Evolutionary conservation across 1,140 invertebrate genomes (phyloP).

Genomic region (Brachionus paranguensis): DNA sequence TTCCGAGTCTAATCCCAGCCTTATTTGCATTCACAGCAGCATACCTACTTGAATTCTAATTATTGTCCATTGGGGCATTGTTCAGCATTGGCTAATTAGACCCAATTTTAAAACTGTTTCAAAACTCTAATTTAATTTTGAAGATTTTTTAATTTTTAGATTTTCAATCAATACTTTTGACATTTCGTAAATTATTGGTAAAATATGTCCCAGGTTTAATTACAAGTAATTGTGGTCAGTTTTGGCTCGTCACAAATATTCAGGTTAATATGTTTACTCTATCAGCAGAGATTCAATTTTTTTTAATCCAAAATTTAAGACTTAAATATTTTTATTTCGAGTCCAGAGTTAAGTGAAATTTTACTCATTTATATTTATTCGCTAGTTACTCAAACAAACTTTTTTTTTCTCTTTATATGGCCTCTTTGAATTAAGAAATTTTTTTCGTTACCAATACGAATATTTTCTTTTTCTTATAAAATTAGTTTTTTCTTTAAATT

Average conservation of each 20-base stretch:
- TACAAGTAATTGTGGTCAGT: constrained; percentile 19
- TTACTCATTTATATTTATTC: not conserved
- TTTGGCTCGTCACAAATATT: not conserved
- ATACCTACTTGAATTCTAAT: constrained; percentile 23
- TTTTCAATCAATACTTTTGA: constrained; percentile 18
- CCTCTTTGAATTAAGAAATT: not conserved
- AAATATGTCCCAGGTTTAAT: not conserved
- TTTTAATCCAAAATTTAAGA: constrained; percentile 15
- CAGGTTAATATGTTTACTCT: constrained; percentile 32
- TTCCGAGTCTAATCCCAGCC: not conserved
- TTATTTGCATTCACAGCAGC: constrained; percentile 29
- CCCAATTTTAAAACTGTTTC: not conserved
- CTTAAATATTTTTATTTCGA: not conserved
- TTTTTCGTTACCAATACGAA: not conserved
- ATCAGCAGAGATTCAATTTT: not conserved
- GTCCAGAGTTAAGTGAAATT: constrained; percentile 12
- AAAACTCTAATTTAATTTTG: not conserved
- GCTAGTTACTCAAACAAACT: constrained; percentile 15
- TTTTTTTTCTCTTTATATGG: not conserved
- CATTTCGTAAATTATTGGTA: not conserved
- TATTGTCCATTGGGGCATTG: constrained; percentile 24
- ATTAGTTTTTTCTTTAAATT: not conserved
- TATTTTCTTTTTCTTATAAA: constrained; percentile 1
- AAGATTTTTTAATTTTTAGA: not conserved
- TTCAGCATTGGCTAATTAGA: constrained; percentile 2